Evolutionary conservation across 2,797 vertebrate genomes (phyloP), one percentile per base, ranked within the genome.

Genomic region (Aldrovandia affinis): DNA sequence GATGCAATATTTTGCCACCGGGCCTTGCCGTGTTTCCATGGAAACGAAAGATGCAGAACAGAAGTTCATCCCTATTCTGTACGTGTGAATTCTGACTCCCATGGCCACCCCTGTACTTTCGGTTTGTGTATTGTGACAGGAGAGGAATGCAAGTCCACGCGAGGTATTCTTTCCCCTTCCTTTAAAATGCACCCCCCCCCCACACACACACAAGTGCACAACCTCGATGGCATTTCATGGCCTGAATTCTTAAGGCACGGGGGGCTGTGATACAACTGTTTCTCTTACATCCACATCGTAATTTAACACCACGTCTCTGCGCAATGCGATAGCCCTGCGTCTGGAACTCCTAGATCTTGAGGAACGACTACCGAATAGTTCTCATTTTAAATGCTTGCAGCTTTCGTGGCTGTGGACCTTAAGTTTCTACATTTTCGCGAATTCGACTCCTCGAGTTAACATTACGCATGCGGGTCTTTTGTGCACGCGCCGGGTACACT

Each of bases 21-120:
- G 39, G 42, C 73, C 73, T 77, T 39, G 42, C 36, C 22, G 28
- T 44, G 42, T 77, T 44, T 77, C 73, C 25, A 77, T 44, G 42
- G 73, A 44, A 77, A 77, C 73, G 6, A 12, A 44, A 47, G 42
- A 77, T 47, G 73, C 73, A 44, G 73, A 77, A 77, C 73, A 77
- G 39, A 77, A 77, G 42, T 77, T 77, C 42, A 47, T 77, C 73
- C 42, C 73, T 44, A 77, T 77, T 47, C 73, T 12, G 47, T 12
- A 20, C 39, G 68, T 42, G 36, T 22, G 39, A 18, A 39, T 15
- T 47, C 39, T 39, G 30, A 77, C 39, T 47, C 36, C 18, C 42
- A 20, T 12, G 25, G 25, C 73, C 22, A 73, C 39, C 10, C 42
- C 42, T 77, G 42, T 47, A 10, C 20, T 44, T 44, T 77, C 2